Percentiles rank a stretch among this genome's conserved stretches.
These are phyloP conservation scores for Cheilosia urbana DNA, from an alignment of 2,888 invertebrate genomes.

Conservation along the genomic window DNA sequence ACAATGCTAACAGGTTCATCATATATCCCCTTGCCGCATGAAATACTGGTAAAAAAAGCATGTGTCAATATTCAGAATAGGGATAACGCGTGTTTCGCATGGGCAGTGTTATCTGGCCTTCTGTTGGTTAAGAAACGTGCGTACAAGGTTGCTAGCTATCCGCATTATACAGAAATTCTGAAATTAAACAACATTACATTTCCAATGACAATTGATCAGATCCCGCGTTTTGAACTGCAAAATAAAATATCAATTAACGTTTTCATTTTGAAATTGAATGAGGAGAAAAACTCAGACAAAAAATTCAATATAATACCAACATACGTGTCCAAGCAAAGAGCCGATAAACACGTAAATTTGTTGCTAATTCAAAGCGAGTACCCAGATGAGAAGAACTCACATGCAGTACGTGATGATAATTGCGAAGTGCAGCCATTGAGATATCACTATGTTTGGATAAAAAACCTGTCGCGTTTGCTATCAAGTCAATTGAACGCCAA, in stretches of 20 bases:
- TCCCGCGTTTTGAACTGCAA: background rate
- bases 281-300: background rate
- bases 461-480: background rate
- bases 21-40: background rate
- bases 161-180: background rate
- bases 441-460: slow-evolving; percentile 26
- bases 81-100: slow-evolving; percentile 9
- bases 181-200: background rate
- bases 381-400: background rate
- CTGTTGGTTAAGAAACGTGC: background rate
- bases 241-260: slow-evolving; percentile 17
- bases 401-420: background rate
- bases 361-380: background rate
- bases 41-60: slow-evolving; percentile 5
- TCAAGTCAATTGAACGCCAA: background rate
- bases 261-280: background rate
- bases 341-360: slow-evolving; percentile 7
- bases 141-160: background rate
- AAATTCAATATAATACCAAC: background rate
- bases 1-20: slow-evolving; percentile 3
- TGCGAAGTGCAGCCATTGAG: too few species aligned
- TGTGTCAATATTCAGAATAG: slow-evolving; percentile 20
- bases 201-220: slow-evolving; percentile 8
- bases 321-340: background rate
- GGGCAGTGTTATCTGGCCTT: background rate